A percentile compares a stretch with the other conserved stretches of the same genome.
These are phyloP conservation scores for Yoshiicerus persimilis DNA, from an alignment of 1,140 invertebrate species.

Conservation along the genomic window DNA sequence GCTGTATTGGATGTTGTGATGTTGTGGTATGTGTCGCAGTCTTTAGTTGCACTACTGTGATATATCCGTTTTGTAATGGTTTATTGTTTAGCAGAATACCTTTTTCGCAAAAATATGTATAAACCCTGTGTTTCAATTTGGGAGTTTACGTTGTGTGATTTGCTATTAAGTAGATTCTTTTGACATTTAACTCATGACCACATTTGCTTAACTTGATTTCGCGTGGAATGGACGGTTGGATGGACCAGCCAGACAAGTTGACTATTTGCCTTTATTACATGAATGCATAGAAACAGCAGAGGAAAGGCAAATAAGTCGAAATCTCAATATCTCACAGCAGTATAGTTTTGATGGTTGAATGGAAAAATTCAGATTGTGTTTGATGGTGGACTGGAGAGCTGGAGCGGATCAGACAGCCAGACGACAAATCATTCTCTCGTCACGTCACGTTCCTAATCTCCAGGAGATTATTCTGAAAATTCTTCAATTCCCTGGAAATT, in stretches of 20 bases:
- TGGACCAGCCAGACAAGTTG: neutral
- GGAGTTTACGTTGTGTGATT: no score
- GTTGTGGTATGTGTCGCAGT: no score
- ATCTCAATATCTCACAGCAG: neutral
- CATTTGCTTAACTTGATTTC: neutral
- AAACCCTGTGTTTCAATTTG: no score
- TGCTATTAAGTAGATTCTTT: neutral
- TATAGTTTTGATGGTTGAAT: neutral
- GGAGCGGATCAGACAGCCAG: neutral
- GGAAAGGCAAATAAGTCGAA: neutral
- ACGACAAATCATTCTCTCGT: slow-evolving; percentile 16
- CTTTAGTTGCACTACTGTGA: no score
- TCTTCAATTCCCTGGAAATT: neutral
- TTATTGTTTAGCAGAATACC: no score
- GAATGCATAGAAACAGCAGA: neutral
- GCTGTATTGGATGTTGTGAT: no score
- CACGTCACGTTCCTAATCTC: slow-evolving; percentile 1
- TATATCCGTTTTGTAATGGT: no score
- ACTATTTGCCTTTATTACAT: neutral
- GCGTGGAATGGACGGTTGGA: neutral
- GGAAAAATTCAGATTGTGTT: neutral
- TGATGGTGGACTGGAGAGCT: no score
- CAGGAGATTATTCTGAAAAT: neutral
- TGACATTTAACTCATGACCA: slow-evolving; percentile 9
- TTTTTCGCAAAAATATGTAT: no score